These are phyloP conservation scores for human (Homo sapiens) DNA, from an alignment of 2,113 vertebrate genomes.

Conservation along the genomic window DNA sequence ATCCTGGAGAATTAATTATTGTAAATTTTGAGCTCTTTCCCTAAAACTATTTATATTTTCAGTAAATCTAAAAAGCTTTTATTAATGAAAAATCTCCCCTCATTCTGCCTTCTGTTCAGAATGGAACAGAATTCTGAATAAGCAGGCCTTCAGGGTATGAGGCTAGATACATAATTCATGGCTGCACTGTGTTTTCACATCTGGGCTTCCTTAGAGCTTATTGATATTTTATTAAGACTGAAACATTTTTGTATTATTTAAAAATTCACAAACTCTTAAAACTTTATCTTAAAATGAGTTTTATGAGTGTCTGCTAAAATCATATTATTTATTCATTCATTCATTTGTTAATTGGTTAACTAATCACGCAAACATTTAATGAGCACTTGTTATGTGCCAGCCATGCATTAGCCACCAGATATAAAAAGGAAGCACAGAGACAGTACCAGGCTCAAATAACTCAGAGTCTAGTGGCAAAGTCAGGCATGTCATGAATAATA, in stretches of 20 bases:
- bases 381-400: background rate
- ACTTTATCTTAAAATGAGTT: conserved; percentile 11
- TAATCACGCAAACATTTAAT: background rate
- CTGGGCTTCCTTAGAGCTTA: background rate
- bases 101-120: background rate
- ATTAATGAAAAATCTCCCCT: background rate
- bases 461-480: background rate
- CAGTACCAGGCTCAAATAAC: background rate
- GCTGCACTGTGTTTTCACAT: background rate
- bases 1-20: background rate
- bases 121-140: background rate
- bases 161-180: background rate
- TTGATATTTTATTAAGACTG: background rate
- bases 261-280: conserved; percentile 25
- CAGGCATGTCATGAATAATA: background rate
- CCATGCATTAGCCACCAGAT: background rate
- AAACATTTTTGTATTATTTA: background rate
- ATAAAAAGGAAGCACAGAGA: background rate
- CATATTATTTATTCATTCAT: background rate
- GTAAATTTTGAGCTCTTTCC: background rate
- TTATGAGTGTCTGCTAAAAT: conserved; percentile 32
- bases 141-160: background rate
- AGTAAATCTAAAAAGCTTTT: background rate
- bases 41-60: conserved; percentile 13
- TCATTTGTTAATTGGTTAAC: background rate